A percentile compares a stretch with the other conserved stretches of the same genome.
Evolutionary conservation across 1,140 invertebrate genomes (phyloP).

Genomic region (Anadara kagoshimensis): DNA sequence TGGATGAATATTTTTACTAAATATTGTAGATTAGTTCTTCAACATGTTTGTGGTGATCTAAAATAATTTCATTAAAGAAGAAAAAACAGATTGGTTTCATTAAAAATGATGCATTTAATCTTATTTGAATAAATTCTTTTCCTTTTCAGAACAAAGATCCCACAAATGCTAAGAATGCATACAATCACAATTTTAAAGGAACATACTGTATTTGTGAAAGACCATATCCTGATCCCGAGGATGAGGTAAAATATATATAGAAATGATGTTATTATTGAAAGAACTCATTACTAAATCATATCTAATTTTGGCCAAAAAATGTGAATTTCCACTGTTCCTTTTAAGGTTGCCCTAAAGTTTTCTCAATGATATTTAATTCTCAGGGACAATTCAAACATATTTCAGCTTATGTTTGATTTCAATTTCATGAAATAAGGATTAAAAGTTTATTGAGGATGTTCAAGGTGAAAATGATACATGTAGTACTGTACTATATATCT

Average conservation of each 20-base stretch:
- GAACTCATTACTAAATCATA: no score
- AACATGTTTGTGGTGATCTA: no score
- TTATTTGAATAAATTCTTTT: constrained; percentile 18
- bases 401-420: no score
- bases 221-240: constrained; percentile 94
- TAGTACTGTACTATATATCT: no score
- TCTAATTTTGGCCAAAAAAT: neutral
- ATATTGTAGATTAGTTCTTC: no score
- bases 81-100: neutral
- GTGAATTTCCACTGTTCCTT: neutral
- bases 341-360: neutral
- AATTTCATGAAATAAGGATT: no score
- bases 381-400: neutral
- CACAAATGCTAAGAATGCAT: constrained; percentile 64
- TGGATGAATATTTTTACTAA: no score
- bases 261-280: no score
- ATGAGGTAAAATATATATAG: constrained; percentile 75
- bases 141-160: constrained; percentile 59
- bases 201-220: constrained; percentile 94
- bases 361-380: neutral
- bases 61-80: no score
- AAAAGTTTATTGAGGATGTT: no score
- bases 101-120: neutral
- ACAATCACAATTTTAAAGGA: constrained; percentile 88
- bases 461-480: no score